Percentiles rank a stretch among this genome's conserved stretches.
phyloP scores from a whole-genome alignment of 1,140 invertebrate genomes.

The Habropoda laboriosa region DNA sequence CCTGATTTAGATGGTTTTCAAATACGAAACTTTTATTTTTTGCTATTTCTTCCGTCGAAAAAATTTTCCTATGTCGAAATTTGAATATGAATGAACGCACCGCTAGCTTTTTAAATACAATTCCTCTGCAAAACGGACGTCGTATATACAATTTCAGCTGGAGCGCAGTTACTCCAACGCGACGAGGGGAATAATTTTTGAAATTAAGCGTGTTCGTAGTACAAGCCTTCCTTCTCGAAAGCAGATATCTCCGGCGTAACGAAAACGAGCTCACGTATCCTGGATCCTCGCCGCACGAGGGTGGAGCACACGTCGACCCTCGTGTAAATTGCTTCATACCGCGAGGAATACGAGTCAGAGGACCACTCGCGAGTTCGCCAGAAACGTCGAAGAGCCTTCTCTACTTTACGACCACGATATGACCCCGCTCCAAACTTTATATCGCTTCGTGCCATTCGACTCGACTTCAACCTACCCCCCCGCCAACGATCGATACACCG shows the following conservation, averaged over 20 bases:
- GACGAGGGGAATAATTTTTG: background rate
- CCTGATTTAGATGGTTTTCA: no score
- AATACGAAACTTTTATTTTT: no score
- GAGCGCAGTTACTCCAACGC: background rate
- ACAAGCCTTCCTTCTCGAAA: constrained; percentile 20
- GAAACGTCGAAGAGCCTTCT: constrained; percentile 68
- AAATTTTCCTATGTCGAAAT: no score
- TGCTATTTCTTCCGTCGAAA: no score
- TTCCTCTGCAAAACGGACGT: no score
- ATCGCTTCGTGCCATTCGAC: constrained; percentile 73
- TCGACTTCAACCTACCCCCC: constrained; percentile 56
- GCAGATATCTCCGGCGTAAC: constrained; percentile 11
- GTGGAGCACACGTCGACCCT: constrained; percentile 59
- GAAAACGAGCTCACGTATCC: constrained; percentile 32
- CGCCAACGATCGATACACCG: constrained; percentile 52
- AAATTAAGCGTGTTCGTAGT: constrained; percentile 47
- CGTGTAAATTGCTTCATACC: constrained; percentile 75
- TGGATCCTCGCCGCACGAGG: constrained; percentile 45
- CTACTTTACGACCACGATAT: constrained; percentile 75
- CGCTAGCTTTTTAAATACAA: no score
- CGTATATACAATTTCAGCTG: background rate
- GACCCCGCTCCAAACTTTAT: constrained; percentile 72
- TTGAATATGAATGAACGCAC: no score
- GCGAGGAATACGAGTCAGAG: constrained; percentile 65
- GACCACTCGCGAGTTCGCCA: constrained; percentile 56